Conservation (phyloP, 2,888 invertebrate genomes). For the Euplagia quadripunctaria region DNA sequence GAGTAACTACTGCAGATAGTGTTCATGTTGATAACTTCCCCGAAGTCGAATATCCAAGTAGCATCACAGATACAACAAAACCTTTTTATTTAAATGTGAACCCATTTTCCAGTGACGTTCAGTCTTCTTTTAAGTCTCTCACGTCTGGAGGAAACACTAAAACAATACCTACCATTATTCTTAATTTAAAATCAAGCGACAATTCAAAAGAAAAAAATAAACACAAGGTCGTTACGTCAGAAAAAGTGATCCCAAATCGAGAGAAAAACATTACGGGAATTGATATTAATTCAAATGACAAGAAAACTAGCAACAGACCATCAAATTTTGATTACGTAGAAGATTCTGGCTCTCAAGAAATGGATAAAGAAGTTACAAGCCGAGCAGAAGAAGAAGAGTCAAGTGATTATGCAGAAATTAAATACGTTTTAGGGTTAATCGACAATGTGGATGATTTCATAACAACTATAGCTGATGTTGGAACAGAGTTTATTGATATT, state of each 20-base stretch:
- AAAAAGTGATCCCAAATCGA: constrained; percentile 9
- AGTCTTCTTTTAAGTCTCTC: constrained; percentile 55
- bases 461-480: constrained; percentile 21
- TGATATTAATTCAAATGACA: constrained; percentile 22
- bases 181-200: constrained; percentile 27
- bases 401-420: constrained; percentile 16
- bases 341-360: neutral
- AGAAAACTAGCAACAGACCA: constrained; percentile 9
- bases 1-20: constrained; percentile 43
- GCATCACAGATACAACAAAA: constrained; percentile 62
- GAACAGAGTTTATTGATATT: constrained; percentile 12
- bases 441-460: constrained; percentile 27
- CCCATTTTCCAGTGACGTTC: constrained; percentile 68
- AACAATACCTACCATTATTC: constrained; percentile 21
- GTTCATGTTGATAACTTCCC: constrained; percentile 57
- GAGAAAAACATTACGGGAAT: neutral
- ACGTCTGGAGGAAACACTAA: constrained; percentile 24
- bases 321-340: constrained; percentile 3
- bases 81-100: constrained; percentile 67
- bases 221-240: neutral
- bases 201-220: constrained; percentile 10
- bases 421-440: constrained; percentile 23
- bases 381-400: constrained; percentile 6
- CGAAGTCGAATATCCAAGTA: constrained; percentile 62
- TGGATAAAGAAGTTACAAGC: constrained; percentile 11